phyloP scores from a whole-genome alignment of 2,888 invertebrate genomes.

The Plusia festucae region DNA sequence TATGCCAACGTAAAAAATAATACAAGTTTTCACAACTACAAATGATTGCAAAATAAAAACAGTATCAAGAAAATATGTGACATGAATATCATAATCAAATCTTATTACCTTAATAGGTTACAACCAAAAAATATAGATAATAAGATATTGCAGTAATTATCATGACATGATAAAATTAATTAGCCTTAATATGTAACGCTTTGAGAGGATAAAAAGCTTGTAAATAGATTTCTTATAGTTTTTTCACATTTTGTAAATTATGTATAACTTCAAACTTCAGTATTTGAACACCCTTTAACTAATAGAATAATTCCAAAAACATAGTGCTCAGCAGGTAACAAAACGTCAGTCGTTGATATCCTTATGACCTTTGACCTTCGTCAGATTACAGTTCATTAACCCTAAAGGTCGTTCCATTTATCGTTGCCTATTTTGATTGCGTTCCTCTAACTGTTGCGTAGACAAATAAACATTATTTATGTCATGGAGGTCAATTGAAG shows the following conservation, averaged over 20 bases:
- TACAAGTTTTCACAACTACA: no score
- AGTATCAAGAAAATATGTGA: neutral
- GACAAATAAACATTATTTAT: constrained; percentile 30
- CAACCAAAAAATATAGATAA: neutral
- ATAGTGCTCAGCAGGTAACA: no score
- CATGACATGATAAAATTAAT: neutral
- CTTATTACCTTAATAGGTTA: neutral
- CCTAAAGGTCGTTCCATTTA: constrained; percentile 15
- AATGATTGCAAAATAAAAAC: no score
- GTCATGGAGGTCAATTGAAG: constrained; percentile 37
- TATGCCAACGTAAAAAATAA: no score
- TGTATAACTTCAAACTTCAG: no score
- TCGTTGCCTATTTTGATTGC: neutral
- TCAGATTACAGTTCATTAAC: constrained; percentile 22
- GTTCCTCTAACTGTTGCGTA: constrained; percentile 15
- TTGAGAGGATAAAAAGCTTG: no score
- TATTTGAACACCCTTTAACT: no score
- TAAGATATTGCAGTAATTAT: neutral
- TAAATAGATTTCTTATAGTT: no score
- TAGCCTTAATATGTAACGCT: no score
- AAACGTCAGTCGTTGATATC: neutral
- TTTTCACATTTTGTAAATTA: no score
- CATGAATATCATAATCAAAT: neutral
- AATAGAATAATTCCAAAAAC: no score
- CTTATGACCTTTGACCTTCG: neutral